Percentiles rank a stretch among this genome's conserved stretches.
Conservation (phyloP, 1,140 invertebrate genomes). For the Homarus americanus region DNA sequence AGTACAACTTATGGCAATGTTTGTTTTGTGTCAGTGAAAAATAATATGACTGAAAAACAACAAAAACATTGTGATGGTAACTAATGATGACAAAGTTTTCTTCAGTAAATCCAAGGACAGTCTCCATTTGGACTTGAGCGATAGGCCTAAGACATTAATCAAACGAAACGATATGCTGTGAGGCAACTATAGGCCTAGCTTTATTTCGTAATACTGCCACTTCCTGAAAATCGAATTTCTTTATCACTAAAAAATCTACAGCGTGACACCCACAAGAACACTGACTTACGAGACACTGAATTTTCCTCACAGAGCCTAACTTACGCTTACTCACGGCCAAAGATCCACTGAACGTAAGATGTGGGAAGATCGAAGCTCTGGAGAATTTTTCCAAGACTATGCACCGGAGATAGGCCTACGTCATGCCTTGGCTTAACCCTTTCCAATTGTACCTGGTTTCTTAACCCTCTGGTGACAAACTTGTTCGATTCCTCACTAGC, state of each 20-base stretch:
- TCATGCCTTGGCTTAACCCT: conserved; percentile 65
- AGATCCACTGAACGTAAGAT: conserved; percentile 25
- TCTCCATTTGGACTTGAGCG: conserved; percentile 58
- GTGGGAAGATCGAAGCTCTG: conserved; percentile 45
- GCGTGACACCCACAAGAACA: not conserved
- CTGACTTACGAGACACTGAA: not conserved
- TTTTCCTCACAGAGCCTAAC: not conserved
- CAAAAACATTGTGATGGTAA: not conserved
- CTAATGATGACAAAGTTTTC: conserved; percentile 38
- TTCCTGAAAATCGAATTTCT: not conserved
- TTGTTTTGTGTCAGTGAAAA: not conserved
- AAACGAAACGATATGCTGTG: conserved; percentile 64
- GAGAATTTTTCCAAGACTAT: conserved; percentile 58
- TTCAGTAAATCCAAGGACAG: conserved; percentile 47
- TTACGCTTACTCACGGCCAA: not conserved
- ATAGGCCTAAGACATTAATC: conserved; percentile 68
- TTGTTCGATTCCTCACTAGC: conserved; percentile 47
- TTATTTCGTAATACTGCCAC: not conserved
- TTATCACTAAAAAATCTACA: not conserved
- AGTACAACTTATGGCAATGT: not conserved
- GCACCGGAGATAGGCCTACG: conserved; percentile 65
- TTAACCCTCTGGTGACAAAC: conserved; percentile 64
- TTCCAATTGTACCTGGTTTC: conserved; percentile 60
- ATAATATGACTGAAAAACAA: not conserved
- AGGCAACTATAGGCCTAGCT: conserved; percentile 37